A percentile compares a stretch with the other conserved stretches of the same genome.
Evolutionary conservation across 35 echinoderm and acorn worm species (phyloP).

Genomic region (Hemicentrotus pulcherrimus): DNA sequence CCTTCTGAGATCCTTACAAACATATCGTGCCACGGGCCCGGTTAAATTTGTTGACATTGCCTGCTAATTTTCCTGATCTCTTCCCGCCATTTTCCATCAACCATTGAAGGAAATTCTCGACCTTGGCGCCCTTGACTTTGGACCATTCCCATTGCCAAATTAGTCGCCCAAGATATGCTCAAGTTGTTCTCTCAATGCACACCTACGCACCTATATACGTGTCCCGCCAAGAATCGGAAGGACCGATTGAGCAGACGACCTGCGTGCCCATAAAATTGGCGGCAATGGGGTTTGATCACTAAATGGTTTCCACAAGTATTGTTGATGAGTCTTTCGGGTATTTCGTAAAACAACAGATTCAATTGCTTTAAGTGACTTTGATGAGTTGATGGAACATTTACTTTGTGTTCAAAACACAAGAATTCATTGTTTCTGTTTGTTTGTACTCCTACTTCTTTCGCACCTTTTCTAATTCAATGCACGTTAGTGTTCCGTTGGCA

Average conservation of each 20-base stretch:
- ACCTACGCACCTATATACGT: background rate
- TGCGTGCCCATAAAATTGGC: background rate
- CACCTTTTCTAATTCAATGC: background rate
- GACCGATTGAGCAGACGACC: background rate
- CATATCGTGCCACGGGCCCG: constrained; percentile 29
- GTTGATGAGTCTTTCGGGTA: background rate
- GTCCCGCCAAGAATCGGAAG: background rate
- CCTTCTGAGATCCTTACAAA: constrained; percentile 23
- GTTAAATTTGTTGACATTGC: constrained; percentile 44
- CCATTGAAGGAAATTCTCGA: background rate
- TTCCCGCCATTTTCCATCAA: background rate
- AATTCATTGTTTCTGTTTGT: constrained; percentile 5
- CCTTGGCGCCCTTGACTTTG: background rate
- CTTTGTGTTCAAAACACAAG: background rate
- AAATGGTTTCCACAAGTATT: background rate
- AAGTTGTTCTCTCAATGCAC: background rate
- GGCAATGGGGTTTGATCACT: background rate
- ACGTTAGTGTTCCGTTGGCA: background rate
- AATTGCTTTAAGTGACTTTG: background rate
- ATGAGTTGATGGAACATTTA: background rate
- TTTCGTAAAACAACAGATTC: background rate
- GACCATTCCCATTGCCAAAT: background rate
- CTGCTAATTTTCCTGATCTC: constrained; percentile 34
- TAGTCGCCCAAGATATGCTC: background rate
- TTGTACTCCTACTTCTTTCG: background rate